phyloP scores from a whole-genome alignment of 2,113 vertebrate genomes.

The Tursiops truncatus region DNA sequence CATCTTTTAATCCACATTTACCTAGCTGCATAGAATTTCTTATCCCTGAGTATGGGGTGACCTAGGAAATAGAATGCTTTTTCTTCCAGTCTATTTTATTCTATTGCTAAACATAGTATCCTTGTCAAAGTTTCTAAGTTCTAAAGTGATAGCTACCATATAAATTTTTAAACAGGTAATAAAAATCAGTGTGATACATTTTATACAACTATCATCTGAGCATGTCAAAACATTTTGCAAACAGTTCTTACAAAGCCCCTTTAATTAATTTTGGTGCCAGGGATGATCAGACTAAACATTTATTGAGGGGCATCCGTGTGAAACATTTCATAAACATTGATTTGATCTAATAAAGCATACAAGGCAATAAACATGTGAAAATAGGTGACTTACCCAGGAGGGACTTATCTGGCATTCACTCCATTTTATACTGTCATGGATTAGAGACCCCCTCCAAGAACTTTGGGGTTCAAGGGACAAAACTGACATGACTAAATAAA shows the following conservation, averaged over 20 bases:
- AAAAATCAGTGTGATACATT: slow-evolving; percentile 49
- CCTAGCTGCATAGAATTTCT: background rate
- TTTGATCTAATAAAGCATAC: slow-evolving; percentile 49
- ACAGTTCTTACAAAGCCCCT: background rate
- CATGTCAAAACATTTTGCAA: slow-evolving; percentile 58
- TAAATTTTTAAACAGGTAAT: slow-evolving; percentile 69
- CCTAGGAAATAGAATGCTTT: background rate
- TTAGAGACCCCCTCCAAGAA: background rate
- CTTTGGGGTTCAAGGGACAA: background rate
- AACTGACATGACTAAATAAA: slow-evolving; percentile 26
- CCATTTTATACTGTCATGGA: background rate
- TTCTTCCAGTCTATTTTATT: slow-evolving; percentile 10
- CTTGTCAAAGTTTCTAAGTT: slow-evolving; percentile 13
- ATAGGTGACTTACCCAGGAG: slow-evolving; percentile 29
- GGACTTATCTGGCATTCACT: background rate
- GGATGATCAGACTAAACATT: slow-evolving; percentile 48
- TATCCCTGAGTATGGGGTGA: background rate
- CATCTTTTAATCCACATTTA: background rate
- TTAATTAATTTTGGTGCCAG: slow-evolving; percentile 61
- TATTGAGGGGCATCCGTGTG: slow-evolving; percentile 54
- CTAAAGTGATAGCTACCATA: slow-evolving; percentile 35
- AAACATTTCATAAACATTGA: slow-evolving; percentile 46
- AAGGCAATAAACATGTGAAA: slow-evolving; percentile 47
- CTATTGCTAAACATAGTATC: background rate
- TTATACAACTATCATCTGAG: slow-evolving; percentile 40